These are phyloP conservation scores for Uloborus diversus DNA, from an alignment of 1,140 invertebrate species.

Conservation along the genomic window DNA sequence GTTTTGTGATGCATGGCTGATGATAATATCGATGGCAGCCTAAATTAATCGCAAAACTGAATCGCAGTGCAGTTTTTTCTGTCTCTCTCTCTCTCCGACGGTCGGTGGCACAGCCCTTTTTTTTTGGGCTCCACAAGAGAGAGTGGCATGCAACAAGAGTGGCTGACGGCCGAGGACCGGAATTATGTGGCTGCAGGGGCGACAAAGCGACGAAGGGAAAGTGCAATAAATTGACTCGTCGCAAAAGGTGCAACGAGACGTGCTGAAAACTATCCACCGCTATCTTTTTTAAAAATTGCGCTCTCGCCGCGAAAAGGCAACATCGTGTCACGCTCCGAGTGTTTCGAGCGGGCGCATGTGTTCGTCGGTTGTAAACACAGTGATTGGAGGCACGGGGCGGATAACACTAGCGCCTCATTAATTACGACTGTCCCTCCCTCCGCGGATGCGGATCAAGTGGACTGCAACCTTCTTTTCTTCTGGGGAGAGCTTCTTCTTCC, in stretches of 20 bases:
- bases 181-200: no score
- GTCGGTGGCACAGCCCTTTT: no score
- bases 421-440: slow-evolving; percentile 38
- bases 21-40: no score
- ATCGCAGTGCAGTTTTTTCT: no score
- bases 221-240: slow-evolving; percentile 43
- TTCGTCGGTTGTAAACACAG: slow-evolving; percentile 53
- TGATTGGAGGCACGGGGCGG: slow-evolving; percentile 54
- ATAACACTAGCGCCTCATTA: slow-evolving; percentile 55
- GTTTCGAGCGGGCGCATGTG: slow-evolving; percentile 9
- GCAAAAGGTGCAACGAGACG: slow-evolving; percentile 49
- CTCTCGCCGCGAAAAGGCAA: slow-evolving; percentile 25
- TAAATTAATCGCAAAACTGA: no score
- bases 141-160: no score
- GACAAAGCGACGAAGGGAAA: no score
- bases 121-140: no score
- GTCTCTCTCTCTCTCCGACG: no score
- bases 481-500: no score
- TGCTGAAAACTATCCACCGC: slow-evolving; percentile 26
- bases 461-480: slow-evolving; percentile 37
- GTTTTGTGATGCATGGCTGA: no score
- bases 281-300: slow-evolving; percentile 15
- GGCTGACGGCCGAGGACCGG: no score
- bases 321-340: slow-evolving; percentile 42
- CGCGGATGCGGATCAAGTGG: slow-evolving; percentile 24